Evolutionary conservation across 2,797 vertebrate species (phyloP), one percentile per base, ranked within the genome.

Genomic region (Anguilla obscura): DNA sequence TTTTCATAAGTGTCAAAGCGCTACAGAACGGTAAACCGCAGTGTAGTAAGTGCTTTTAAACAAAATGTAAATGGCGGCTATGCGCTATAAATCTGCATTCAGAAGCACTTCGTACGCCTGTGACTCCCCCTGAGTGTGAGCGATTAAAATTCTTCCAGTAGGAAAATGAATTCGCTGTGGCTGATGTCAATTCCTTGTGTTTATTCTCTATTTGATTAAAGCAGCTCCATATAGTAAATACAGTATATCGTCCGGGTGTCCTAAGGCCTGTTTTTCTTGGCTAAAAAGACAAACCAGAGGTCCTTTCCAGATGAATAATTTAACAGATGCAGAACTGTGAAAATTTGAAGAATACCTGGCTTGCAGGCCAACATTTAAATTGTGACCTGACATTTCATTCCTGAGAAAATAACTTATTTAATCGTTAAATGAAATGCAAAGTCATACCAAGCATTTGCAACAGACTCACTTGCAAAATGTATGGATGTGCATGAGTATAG

Each of bases 1-100:
- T 82, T 82, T 48, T 21, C 79, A 50, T 48, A 45, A 82, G 21
- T 82, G 79, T 82, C 79, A 82, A n/a, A 40, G 45, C 45, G 36
- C 79, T 7, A 18, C 16, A 45, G 79, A 82, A 48, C 10, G 79
- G 27, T 82, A 50, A 82, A 45, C 79, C 45, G 79, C 79, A 82
- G 79, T 82, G 45, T 48, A 82, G 45, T 48, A 50, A 74, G 69
- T 74, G 69, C 30, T 74, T 74, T 74, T 74, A 33, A 74, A 74
- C 69, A 74, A 33, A 36, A 74, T 74, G 69, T 74, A 74, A 74
- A 74, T 74, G 69, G 27, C 9, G 30, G 69, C 30, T 27, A 74
- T 30, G 69, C 30, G 30, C 27, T 33, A 36, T 74, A 74, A 74
- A 74, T 74, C 69, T 74, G 69, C 69, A 74, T 27, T 74, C 27